phyloP scores from a whole-genome alignment of 2,797 vertebrate genomes.

The Enteromius treurensis region DNA sequence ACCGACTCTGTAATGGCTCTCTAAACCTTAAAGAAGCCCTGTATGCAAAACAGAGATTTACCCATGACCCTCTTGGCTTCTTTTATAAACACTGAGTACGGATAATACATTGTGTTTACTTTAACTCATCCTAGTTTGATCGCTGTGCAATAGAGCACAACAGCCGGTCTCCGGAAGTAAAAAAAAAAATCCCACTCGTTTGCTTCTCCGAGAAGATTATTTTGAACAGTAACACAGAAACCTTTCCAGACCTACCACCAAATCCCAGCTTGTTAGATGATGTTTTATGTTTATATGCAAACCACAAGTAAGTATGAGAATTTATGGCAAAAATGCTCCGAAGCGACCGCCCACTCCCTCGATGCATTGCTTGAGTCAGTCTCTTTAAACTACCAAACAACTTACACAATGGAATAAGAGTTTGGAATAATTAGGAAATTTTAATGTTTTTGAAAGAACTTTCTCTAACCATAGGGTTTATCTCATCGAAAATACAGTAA shows the following conservation, averaged over 20 bases:
- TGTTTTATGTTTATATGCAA: neutral
- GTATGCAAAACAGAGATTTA: conserved; percentile 9
- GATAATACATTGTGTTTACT: conserved; percentile 8
- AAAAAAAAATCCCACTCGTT: neutral
- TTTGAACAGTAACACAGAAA: neutral
- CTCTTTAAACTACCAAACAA: neutral
- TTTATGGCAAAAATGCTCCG: neutral
- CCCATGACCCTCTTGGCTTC: conserved; percentile 39
- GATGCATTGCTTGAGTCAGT: neutral
- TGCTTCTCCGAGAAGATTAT: neutral
- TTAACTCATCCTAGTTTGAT: conserved; percentile 1
- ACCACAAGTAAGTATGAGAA: neutral
- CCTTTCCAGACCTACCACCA: neutral
- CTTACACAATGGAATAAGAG: neutral
- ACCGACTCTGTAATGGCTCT: neutral
- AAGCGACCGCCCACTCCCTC: neutral
- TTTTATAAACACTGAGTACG: conserved; percentile 47
- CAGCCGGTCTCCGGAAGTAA: neutral
- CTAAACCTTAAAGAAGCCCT: conserved; percentile 40
- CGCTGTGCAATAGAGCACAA: neutral
- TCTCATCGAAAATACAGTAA: neutral
- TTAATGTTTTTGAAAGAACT: neutral
- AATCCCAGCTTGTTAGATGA: neutral
- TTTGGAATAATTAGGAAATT: neutral
- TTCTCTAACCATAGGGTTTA: neutral